A percentile compares a stretch with the other conserved stretches of the same genome.
Evolutionary conservation across 2,888 invertebrate genomes (phyloP).

Genomic region (Nectonema munidae): DNA sequence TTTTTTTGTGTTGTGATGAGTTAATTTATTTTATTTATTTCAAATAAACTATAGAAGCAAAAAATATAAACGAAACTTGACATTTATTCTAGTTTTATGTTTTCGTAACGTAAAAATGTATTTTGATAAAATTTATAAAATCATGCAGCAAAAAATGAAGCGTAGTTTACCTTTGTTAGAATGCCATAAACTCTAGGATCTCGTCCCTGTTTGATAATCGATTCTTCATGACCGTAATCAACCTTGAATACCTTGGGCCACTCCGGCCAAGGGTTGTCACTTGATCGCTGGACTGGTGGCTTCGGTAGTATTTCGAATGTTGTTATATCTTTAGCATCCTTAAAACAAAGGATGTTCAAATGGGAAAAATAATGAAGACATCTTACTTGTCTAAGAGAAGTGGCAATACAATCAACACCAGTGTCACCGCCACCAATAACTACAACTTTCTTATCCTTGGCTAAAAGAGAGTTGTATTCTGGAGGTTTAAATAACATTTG

Average conservation of each 20-base stretch:
- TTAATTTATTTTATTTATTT: too few species aligned
- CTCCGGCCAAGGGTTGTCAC: slow-evolving; percentile 91
- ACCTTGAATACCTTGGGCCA: slow-evolving; percentile 81
- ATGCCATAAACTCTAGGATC: slow-evolving; percentile 76
- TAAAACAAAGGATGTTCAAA: slow-evolving; percentile 19
- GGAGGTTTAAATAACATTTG: slow-evolving; percentile 36
- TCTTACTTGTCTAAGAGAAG: slow-evolving; percentile 42
- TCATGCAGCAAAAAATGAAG: too few species aligned
- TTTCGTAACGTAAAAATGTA: too few species aligned
- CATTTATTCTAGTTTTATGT: too few species aligned
- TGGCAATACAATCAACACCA: slow-evolving; percentile 89
- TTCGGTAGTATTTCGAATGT: slow-evolving; percentile 86
- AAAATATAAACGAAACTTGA: too few species aligned
- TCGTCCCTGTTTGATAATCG: slow-evolving; percentile 49
- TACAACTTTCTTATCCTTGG: slow-evolving; percentile 67
- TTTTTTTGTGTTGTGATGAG: too few species aligned
- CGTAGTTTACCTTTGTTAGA: slow-evolving; percentile 41
- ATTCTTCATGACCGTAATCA: slow-evolving; percentile 94
- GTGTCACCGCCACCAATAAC: slow-evolving; percentile 58
- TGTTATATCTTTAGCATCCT: slow-evolving; percentile 63
- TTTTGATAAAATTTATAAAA: too few species aligned
- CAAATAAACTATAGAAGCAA: too few species aligned
- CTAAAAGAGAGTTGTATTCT: slow-evolving; percentile 32
- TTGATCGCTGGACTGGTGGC: slow-evolving; percentile 42
- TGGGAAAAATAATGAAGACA: slow-evolving; percentile 6